Percentiles rank a stretch among this genome's conserved stretches.
Evolutionary conservation across 2,797 vertebrate genomes (phyloP).

Genomic region (Sparidentex hasta): DNA sequence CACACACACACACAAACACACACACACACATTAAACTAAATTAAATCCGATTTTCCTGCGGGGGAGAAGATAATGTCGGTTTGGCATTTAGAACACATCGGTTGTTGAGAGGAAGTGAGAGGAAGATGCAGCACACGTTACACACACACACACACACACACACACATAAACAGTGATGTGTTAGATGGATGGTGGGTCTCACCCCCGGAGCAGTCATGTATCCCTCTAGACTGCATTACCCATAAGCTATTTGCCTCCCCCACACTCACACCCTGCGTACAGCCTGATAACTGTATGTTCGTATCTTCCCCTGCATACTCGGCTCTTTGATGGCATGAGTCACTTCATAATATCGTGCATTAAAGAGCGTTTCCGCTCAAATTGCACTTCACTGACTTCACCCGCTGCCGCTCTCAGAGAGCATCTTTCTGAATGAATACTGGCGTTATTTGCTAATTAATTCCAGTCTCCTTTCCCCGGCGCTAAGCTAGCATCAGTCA

Average conservation of each 20-base stretch:
- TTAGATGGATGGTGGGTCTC: conserved; percentile 29
- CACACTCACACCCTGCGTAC: conserved; percentile 25
- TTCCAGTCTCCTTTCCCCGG: not conserved
- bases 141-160: not conserved
- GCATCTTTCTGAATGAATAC: not conserved
- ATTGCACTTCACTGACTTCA: not conserved
- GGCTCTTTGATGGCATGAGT: conserved; percentile 11
- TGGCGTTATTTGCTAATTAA: not conserved
- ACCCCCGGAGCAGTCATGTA: conserved; percentile 13
- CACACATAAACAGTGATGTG: not conserved
- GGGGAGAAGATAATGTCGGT: conserved; percentile 42
- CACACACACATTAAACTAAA: conserved; percentile 1
- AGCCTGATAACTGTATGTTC: conserved; percentile 10
- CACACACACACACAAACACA: conserved; percentile 7
- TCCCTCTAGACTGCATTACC: conserved; percentile 34
- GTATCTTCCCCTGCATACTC: conserved; percentile 17
- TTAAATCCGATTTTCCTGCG: conserved; percentile 36
- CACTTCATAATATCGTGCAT: conserved; percentile 5
- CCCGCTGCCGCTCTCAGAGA: not conserved
- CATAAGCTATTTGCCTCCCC: conserved; percentile 42
- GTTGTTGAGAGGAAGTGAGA: conserved; percentile 28
- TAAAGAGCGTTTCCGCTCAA: not conserved
- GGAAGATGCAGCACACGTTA: conserved; percentile 6
- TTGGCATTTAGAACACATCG: conserved; percentile 68
- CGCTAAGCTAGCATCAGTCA: not conserved